Evolutionary conservation across 2,888 invertebrate genomes (phyloP).

Genomic region (Pimpla rufipes): DNA sequence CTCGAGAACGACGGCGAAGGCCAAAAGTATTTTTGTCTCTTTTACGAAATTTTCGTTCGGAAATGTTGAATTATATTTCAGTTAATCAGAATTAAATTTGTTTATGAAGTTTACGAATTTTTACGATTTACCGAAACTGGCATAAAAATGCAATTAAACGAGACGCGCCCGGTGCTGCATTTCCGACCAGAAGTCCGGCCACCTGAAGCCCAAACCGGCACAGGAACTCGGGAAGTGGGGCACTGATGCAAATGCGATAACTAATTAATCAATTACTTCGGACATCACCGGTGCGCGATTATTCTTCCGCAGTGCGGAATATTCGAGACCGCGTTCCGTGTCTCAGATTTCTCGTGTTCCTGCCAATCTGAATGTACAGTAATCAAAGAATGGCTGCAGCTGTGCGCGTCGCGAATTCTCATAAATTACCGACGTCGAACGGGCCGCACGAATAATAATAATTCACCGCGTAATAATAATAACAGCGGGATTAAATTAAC

Average conservation of each 20-base stretch:
- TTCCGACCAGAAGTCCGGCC: too few relatives aligned
- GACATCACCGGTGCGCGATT: neutral
- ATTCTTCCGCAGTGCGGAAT: neutral
- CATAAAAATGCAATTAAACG: neutral
- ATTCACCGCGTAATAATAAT: slow-evolving; percentile 1
- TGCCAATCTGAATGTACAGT: slow-evolving; percentile 5
- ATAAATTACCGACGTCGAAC: neutral
- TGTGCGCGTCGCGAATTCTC: neutral
- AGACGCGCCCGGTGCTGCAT: too few relatives aligned
- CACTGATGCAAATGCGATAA: neutral
- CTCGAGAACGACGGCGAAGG: too few relatives aligned
- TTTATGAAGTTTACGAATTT: too few relatives aligned
- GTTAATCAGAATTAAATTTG: too few relatives aligned
- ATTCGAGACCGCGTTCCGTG: neutral
- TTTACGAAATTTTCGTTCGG: too few relatives aligned
- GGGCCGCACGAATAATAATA: neutral
- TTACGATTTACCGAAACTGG: neutral
- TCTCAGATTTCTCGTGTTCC: neutral
- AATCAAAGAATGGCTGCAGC: neutral
- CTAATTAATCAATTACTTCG: neutral
- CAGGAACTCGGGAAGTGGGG: too few relatives aligned
- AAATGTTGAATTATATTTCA: too few relatives aligned
- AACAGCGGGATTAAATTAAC: slow-evolving; percentile 9
- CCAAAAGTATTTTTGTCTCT: too few relatives aligned
- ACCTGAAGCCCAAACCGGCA: too few relatives aligned